Evolutionary conservation across 2,113 vertebrate species (phyloP).

Genomic region (Sebastes schlegelii): DNA sequence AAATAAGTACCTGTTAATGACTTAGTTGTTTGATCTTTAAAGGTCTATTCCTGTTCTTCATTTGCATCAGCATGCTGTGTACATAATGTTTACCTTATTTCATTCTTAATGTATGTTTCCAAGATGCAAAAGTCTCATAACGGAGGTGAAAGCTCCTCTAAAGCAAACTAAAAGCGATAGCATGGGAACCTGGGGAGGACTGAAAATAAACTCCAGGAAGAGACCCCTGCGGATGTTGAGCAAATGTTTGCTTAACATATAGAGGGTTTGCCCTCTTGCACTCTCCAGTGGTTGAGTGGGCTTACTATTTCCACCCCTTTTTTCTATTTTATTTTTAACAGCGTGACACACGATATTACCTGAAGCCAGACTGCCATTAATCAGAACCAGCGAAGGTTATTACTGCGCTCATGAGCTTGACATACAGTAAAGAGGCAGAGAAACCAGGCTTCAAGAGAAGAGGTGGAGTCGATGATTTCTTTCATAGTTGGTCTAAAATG

Average conservation of each 20-base stretch:
- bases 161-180: constrained; percentile 1
- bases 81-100: neutral
- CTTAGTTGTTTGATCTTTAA: neutral
- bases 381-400: neutral
- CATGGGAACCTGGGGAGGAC: constrained; percentile 20
- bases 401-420: neutral
- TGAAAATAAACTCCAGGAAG: constrained; percentile 59
- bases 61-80: neutral
- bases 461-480: constrained; percentile 15
- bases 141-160: neutral
- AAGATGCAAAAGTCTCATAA: constrained; percentile 4
- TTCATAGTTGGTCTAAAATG: constrained; percentile 42
- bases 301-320: constrained; percentile 3
- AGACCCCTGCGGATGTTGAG: constrained; percentile 47
- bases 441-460: constrained; percentile 16
- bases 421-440: neutral
- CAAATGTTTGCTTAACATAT: constrained; percentile 59
- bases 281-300: constrained; percentile 24
- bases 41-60: neutral
- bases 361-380: neutral
- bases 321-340: constrained; percentile 8
- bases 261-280: constrained; percentile 39
- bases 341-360: neutral
- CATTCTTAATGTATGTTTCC: neutral
- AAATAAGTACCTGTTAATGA: neutral